A percentile compares a stretch with the other conserved stretches of the same genome.
These are phyloP conservation scores for Lasioglossum leucozonium DNA, from an alignment of 2,888 invertebrate species.

Conservation along the genomic window DNA sequence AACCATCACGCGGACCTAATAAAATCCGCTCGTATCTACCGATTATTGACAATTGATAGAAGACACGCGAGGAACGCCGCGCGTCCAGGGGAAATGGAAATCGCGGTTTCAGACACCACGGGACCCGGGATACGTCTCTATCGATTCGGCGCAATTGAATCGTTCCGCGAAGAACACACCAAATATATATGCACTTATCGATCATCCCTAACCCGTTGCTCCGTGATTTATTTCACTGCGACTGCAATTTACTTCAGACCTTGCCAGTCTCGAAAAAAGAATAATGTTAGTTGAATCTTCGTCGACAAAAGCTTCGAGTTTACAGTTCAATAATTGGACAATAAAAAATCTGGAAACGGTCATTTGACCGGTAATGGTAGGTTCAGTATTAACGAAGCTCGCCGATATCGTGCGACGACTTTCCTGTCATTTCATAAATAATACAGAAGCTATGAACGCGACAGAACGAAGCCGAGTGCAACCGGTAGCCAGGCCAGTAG, in stretches of 20 bases:
- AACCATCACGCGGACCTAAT: conserved; percentile 37
- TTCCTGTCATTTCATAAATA: background rate
- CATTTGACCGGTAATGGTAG: no score
- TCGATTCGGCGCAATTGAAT: background rate
- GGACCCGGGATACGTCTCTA: background rate
- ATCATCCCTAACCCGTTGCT: background rate
- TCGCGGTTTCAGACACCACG: background rate
- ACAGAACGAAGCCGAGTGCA: background rate
- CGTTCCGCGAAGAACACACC: background rate
- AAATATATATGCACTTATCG: background rate
- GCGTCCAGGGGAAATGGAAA: background rate
- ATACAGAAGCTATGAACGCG: background rate
- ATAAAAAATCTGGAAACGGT: no score
- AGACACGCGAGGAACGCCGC: background rate
- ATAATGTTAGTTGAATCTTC: no score
- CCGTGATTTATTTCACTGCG: background rate
- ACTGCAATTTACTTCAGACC: background rate
- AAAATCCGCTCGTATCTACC: conserved; percentile 18
- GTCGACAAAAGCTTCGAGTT: no score
- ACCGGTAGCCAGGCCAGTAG: background rate
- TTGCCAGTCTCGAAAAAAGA: no score
- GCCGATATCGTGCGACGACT: background rate
- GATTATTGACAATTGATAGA: conserved; percentile 11
- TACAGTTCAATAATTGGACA: no score
- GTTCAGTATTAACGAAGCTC: background rate